Base-by-base conservation (phyloP, 2,113 vertebrate genomes). In the Phoxinus phoxinus region DNA sequence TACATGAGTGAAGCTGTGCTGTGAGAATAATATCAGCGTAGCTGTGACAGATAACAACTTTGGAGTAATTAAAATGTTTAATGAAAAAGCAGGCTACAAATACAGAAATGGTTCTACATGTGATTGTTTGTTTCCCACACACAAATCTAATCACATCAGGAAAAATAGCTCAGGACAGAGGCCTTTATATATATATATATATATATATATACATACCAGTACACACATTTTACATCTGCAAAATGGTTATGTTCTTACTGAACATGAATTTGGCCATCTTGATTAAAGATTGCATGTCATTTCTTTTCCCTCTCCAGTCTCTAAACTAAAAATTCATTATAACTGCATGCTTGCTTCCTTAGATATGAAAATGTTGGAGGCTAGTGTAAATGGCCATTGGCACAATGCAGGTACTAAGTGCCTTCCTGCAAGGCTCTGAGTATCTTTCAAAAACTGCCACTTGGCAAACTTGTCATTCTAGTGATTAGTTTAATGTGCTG, bases 81-180 rank as follows among this genome's bases (percentile, higher is more conserved):
- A 83, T 69, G 69, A n/a, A 21, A 30, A 73, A 32, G 76, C 82
- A 69, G 88, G 86, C 90, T 76, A 32, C 11, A 63, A 78, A 59
- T 67, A n/a, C 41, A 59, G 84, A 77, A 67, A 65, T 23, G 21
- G 3, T 10, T 23, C 6, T 0, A 59, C 61, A 37, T 61, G 13
- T 10, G 61, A 63, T 19, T 41, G 41, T 12, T 48, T 78, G 87
- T 73, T 79, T 46, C 85, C 23, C 75, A 84, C 71, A 79, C 80
- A 71, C 61, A 35, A 88, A 89, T 87, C 88, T 88, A 92, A 89
- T 61, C 82, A 84, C 77, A 80, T 87, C 74, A 56, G 27, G 25
- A 76, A 77, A 90, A 89, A 88, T 53, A 32, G 59, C 56, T 48
- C 7, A 35, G 27, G 15, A 48, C 30, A 19, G 35, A 48, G 32